A percentile compares a stretch with the other conserved stretches of the same genome.
Conservation (phyloP, 1,140 invertebrate species). For the Bombyx mandarina region DNA sequence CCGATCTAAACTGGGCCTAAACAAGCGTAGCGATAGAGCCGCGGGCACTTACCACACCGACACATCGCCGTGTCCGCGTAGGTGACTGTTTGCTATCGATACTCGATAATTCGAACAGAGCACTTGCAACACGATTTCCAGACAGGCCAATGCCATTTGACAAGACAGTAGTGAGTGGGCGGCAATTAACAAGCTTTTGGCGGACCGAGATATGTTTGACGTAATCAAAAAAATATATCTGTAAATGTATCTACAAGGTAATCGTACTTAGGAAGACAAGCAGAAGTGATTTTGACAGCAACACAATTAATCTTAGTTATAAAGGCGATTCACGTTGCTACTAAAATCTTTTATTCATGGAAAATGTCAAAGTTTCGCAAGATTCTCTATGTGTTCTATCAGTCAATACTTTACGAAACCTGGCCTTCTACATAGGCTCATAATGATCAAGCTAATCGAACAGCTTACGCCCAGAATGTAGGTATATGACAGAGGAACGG, state of each 20-base stretch:
- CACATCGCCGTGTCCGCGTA: conserved; percentile 9
- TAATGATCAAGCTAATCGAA: too few species aligned
- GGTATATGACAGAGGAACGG: too few species aligned
- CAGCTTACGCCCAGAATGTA: too few species aligned
- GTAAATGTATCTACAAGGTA: conserved; percentile 13
- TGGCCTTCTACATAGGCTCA: too few species aligned
- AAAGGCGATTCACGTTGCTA: too few species aligned
- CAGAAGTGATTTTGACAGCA: too few species aligned
- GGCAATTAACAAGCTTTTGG: conserved; percentile 44
- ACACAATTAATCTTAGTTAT: too few species aligned
- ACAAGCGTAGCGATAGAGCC: conserved; percentile 1
- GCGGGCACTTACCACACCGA: conserved; percentile 1
- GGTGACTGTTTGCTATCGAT: conserved; percentile 19
- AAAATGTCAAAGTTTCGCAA: too few species aligned
- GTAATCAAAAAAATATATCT: conserved; percentile 4
- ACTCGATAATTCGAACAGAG: conserved; percentile 10
- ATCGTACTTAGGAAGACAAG: background rate
- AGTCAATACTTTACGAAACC: too few species aligned
- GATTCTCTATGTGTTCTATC: too few species aligned
- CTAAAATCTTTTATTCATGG: too few species aligned
- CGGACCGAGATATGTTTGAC: conserved; percentile 13
- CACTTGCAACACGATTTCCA: conserved; percentile 14
- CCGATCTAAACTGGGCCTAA: conserved; percentile 5
- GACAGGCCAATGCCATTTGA: conserved; percentile 28
- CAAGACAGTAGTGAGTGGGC: conserved; percentile 30